Evolutionary conservation across 1,140 invertebrate species (phyloP), one percentile per base, ranked within the genome.

Genomic region (Danaus plexippus): DNA sequence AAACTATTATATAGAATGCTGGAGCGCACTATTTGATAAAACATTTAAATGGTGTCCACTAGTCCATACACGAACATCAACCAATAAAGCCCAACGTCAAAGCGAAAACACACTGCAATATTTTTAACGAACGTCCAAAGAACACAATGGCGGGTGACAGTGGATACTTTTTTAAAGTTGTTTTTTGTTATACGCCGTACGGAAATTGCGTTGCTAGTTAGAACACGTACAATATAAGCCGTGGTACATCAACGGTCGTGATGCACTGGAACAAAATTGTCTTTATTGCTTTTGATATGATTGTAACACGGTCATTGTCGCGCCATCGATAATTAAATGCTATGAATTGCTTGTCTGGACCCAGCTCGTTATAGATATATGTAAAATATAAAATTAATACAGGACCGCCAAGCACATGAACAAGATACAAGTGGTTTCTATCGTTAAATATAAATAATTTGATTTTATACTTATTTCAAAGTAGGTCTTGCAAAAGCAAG

Each of bases 251-350:
- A 48, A 40, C 45, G 56, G 44, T 48, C 51, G 47, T 67, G 61
- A 61, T 59, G 55, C 52, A 40, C 45, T 52, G 50, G 51, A 58
- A 63, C 61, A 57, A 65, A 69, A 67, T 62, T 64, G 62, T 71
- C 64, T 70, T 71, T 69, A 77, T 80, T 73, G 59, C 66, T 52
- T 64, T 60, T 71, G 67, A 73, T 77, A 63, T 64, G 57, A 61
- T 71, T 67, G 74, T 77, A 78, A 74, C 66, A 67, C 66, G 66
- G 66, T 69, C 66, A 77, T 73, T 75, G 69, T 71, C 73, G 67
- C 70, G 57, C 71, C 73, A 75, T 72, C 64, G 22, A 32, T 32
- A 75, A 76, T 79, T 77, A 74, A 73, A 63, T 63, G 53, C 69
- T 59, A 67, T 69, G 63, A 75, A 75, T 74, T 66, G 63, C 60